Percentiles rank a stretch among this genome's conserved stretches.
Conservation (phyloP, 2,797 vertebrate genomes). For the Phalloptychus januarius region DNA sequence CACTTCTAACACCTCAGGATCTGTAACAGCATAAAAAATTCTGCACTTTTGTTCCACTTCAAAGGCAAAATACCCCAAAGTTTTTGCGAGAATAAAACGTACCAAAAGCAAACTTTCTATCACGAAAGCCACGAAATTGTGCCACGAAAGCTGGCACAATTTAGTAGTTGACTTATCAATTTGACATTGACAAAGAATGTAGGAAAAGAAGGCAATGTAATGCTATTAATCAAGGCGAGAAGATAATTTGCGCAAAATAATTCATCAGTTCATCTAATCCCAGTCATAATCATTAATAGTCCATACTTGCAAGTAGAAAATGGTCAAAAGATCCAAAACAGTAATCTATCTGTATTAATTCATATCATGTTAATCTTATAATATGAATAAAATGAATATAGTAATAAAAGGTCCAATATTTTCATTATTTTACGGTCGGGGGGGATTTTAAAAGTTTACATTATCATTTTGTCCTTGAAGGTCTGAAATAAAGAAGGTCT, state of each 20-base stretch:
- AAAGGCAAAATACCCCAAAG: neutral
- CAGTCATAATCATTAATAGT: neutral
- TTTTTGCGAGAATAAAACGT: neutral
- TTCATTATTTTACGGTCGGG: neutral
- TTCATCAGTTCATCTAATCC: neutral
- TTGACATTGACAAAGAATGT: neutral
- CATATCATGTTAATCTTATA: neutral
- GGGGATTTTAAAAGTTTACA: neutral
- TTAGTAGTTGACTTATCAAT: neutral
- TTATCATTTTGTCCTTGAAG: neutral
- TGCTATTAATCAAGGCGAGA: neutral
- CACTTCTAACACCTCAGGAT: neutral
- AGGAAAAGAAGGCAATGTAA: neutral
- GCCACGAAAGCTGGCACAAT: neutral
- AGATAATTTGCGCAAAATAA: neutral
- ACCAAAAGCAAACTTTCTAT: neutral
- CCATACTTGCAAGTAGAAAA: neutral
- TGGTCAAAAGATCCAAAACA: neutral
- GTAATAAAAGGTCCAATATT: neutral
- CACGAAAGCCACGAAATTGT: too few relatives aligned
- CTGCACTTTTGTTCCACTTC: slow-evolving; percentile 1
- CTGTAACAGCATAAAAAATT: neutral
- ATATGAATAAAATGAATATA: neutral
- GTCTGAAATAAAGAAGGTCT: too few relatives aligned
- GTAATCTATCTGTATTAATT: neutral